Evolutionary conservation across 1,140 invertebrate species (phyloP), one percentile per base, ranked within the genome.

Genomic region (Diabrotica undecimpunctata): DNA sequence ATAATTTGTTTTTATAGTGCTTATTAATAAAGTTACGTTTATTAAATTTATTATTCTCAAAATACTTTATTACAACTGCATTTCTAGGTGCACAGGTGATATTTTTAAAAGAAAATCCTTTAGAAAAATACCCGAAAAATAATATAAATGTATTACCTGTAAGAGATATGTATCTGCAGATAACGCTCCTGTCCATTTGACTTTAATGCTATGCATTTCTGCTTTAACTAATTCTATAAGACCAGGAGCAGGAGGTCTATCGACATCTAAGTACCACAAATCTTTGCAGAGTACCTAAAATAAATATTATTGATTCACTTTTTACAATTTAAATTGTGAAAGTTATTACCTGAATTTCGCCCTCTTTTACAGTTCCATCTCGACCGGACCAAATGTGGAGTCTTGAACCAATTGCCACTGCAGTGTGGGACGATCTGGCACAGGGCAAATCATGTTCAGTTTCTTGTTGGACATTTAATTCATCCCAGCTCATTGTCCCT

Each of bases 341-440:
- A 46, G 39, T 46, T 54, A 9, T 61, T 54, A 62, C 61, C 85
- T 99, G 97, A 83, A 98, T n/a, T n/a, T 99, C 82, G 99, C 99
- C 96, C 98, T 60, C 97, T 95, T 87, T 99, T 99, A 58, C 67
- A 86, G 79, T 99, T 99, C 5, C 97, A 83, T 99, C 98, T 66
- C 97, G 80, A 5, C 97, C 98, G 56, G 96, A 98, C 97, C 97
- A 99, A 54, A 99, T 93, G 77, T 98, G 99, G 0, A 99, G 81
- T 60, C 97, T 85, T 56, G 90, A 93, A 77, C 97, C 93, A 55
- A 99, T 95, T 10, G 93, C 92, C 52, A 98, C 96, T 52, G 96
- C 90, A 81, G 95, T 98, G 79, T 99, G 98, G 0, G 97, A 97
- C 54, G 98, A 97, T 64, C 97, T 83, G 39, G 97, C 95, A 67